Evolutionary conservation across 2,113 vertebrate species (phyloP), one percentile per base, ranked within the genome.

Genomic region (Phaethornis superciliosus): DNA sequence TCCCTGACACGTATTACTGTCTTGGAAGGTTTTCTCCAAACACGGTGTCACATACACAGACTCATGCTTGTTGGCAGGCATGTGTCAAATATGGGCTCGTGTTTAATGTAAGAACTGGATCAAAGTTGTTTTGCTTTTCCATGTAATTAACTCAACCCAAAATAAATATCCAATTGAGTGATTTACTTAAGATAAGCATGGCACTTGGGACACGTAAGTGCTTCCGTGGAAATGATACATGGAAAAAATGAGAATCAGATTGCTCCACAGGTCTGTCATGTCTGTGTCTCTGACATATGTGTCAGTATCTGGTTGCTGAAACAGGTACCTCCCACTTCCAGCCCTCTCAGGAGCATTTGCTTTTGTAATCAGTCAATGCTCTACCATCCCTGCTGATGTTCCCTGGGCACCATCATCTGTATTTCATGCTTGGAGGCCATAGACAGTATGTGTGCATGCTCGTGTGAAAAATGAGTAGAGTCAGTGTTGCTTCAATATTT

Each of bases 401-500:
- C 33, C 33, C 78, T 52, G 30, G 40, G 24, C n/a, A 49, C 47
- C 51, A 28, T 44, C 40, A 5, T 91, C 81, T 59, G 24, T 44
- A 28, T 40, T 86, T 75, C 51, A 27, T 9, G 5, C 59, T 71
- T 26, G 8, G 58, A 81, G 69, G 23, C 75, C 54, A 81, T 58
- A 83, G 51, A 16, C 37, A 7, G 1, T 12, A 11, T 59, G 49
- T 2, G 2, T 75, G 27, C 7, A 15, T 51, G 69, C 35, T 78
- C 68, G 40, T 74, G 55, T 89, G 70, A 94, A 79, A 89, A 94
- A 80, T 79, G 7, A 88, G 47, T 82, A 23, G 27, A 59, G 70
- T 85, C 54, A n/a, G 40, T 63, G 28, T 93, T 91, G 49, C 82
- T 86, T 90, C 90, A 78, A 47, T 94, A 75, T 96, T 93, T 95